Base-by-base conservation (phyloP, 2,888 invertebrate species). In the Peribatodes rhomboidaria region DNA sequence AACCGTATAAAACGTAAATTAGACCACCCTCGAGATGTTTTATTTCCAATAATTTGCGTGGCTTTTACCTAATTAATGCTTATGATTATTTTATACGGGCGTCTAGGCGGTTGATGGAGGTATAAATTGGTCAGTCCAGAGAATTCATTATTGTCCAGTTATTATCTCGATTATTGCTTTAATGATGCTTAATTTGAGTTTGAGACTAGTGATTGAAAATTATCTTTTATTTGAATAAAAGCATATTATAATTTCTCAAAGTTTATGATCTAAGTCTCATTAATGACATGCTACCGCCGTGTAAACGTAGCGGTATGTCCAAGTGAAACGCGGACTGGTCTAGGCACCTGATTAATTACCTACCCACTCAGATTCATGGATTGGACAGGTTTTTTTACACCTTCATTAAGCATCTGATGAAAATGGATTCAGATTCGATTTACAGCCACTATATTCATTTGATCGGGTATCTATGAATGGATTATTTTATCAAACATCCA, bases 131-230 rank as follows among this genome's bases (percentile, higher is more conserved):
- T 70, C 75, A 69, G 75, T 75, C 75, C 71, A 75, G 74, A 66
- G 78, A 80, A 80, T 80, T 80, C 72, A 81, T 84, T 81, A 69
- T 69, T 66, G 67, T 68, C 41, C 54, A 65, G 67, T 71, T 73
- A 77, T 77, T 74, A 72, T 76, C 73, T 68, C 71, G 68, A 79
- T 83, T 81, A 85, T 85, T 72, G 78, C 76, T 89, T 88, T 86
- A 66, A 90, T 85, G 81, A 77, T 80, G 73, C 79, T 79, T 89
- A 88, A 90, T 89, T 87, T 76, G 83, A 79, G 65, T 67, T 72
- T 72, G 69, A 47, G 35, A 74, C 61, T 63, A 66, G 64, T 35
- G 69, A 65, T 68, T 61, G 61, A 71, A 67, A 62, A 54, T 60
- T 55, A 61, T 50, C 31, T 56, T 65, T 60, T 62, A 61, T 57